Percentiles rank a stretch among this genome's conserved stretches.
Evolutionary conservation across 2,113 vertebrate genomes (phyloP).

Genomic region (Pachyramphus minor): DNA sequence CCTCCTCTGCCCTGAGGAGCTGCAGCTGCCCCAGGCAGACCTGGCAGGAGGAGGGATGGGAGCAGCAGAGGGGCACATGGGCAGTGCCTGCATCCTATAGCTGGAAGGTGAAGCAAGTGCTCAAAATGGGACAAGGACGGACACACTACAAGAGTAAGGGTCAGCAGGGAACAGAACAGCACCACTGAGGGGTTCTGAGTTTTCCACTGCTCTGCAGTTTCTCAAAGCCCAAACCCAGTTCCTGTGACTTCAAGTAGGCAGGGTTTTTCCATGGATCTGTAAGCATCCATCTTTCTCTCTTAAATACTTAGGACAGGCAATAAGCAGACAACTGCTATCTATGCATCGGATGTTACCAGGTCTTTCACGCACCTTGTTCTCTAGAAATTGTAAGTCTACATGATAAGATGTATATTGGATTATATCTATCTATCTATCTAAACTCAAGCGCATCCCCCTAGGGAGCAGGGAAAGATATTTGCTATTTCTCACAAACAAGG

Average conservation of each 20-base stretch:
- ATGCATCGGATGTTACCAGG: not conserved
- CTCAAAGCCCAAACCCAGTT: not conserved
- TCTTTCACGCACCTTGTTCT: not conserved
- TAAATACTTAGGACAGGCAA: not conserved
- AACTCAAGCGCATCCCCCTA: not conserved
- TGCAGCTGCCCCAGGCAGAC: not conserved
- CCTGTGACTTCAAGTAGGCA: not conserved
- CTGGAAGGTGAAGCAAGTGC: not conserved
- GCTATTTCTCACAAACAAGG: not conserved
- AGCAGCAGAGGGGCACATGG: not conserved
- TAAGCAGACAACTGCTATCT: not conserved
- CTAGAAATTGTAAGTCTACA: not conserved
- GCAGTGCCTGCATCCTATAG: not conserved
- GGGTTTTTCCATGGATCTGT: not conserved
- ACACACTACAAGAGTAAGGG: not conserved
- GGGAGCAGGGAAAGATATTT: not conserved
- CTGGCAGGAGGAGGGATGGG: not conserved
- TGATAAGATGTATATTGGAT: not conserved
- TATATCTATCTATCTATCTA: not conserved
- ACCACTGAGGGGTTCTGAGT: not conserved
- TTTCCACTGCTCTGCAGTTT: not conserved
- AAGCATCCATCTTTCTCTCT: not conserved
- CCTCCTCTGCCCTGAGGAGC: not conserved
- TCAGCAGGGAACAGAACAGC: not conserved
- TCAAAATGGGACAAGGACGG: rapidly evolving